These are phyloP conservation scores for Sinohyriopsis cumingii DNA, from an alignment of 2,888 invertebrate species.

Conservation along the genomic window DNA sequence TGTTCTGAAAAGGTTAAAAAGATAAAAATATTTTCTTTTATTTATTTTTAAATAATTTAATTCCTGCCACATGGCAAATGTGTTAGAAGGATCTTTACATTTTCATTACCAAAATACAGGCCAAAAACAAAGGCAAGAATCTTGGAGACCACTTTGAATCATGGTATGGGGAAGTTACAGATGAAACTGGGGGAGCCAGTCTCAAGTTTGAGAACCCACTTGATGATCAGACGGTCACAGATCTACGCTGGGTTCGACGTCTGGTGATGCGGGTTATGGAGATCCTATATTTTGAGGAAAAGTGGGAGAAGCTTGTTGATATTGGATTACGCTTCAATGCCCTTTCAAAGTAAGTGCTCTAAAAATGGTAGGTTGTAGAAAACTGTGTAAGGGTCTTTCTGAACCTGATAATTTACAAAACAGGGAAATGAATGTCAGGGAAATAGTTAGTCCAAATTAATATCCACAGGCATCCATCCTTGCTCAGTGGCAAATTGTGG, in stretches of 20 bases:
- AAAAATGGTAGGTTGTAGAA: no score
- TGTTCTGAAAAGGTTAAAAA: no score
- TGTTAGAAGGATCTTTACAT: neutral
- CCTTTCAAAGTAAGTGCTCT: slow-evolving; percentile 63
- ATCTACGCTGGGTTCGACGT: slow-evolving; percentile 62
- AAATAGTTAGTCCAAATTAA: no score
- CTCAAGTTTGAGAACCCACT: slow-evolving; percentile 67
- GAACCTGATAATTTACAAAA: no score
- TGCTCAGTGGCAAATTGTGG: no score
- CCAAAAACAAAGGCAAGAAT: slow-evolving; percentile 47
- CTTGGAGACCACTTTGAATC: slow-evolving; percentile 54
- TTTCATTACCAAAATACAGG: slow-evolving; percentile 32
- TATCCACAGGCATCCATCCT: no score
- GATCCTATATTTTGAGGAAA: slow-evolving; percentile 65
- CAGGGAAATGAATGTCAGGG: no score
- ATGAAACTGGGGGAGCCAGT: slow-evolving; percentile 67
- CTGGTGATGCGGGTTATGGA: slow-evolving; percentile 65
- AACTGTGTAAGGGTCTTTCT: no score
- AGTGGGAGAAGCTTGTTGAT: slow-evolving; percentile 71
- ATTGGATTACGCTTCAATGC: slow-evolving; percentile 70
- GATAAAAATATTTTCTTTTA: no score
- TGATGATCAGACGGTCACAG: slow-evolving; percentile 64
- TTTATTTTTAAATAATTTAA: neutral
- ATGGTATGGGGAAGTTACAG: slow-evolving; percentile 58
- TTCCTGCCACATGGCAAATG: neutral